These are phyloP conservation scores for Diorhabda sublineata DNA, from an alignment of 1,140 invertebrate genomes.

Conservation along the genomic window DNA sequence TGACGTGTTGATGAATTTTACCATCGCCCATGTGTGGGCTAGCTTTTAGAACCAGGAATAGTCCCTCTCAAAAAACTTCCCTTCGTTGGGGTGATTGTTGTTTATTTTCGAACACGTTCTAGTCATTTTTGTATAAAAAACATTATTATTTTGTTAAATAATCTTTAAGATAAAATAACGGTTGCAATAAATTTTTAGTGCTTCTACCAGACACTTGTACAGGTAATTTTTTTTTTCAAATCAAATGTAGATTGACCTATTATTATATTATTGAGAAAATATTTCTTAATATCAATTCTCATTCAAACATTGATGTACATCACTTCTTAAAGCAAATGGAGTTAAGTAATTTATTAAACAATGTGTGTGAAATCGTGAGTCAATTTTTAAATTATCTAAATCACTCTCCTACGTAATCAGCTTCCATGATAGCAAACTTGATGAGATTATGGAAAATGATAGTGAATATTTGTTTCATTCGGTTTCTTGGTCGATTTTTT, in stretches of 20 bases:
- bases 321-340: too few relatives aligned
- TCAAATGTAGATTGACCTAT: neutral
- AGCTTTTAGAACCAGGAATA: conserved; percentile 90
- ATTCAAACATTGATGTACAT: too few relatives aligned
- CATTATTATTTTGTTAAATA: neutral
- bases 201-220: conserved; percentile 6
- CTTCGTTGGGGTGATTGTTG: conserved; percentile 92
- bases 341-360: too few relatives aligned
- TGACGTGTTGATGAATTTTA: conserved; percentile 38
- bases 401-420: too few relatives aligned
- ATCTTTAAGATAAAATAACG: neutral
- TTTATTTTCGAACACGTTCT: conserved; percentile 21
- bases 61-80: conserved; percentile 91
- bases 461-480: too few relatives aligned
- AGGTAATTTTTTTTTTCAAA: conserved; percentile 7
- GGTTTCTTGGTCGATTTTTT: too few relatives aligned
- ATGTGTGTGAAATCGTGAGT: too few relatives aligned
- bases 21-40: conserved; percentile 81
- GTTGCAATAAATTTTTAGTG: neutral
- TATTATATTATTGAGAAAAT: too few relatives aligned
- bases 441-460: too few relatives aligned
- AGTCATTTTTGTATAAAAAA: conserved; percentile 3
- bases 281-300: too few relatives aligned
- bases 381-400: too few relatives aligned
- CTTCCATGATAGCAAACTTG: too few relatives aligned